Evolutionary conservation across 2,113 vertebrate genomes (phyloP), one percentile per base, ranked within the genome.

Genomic region (Oryzias woworae): DNA sequence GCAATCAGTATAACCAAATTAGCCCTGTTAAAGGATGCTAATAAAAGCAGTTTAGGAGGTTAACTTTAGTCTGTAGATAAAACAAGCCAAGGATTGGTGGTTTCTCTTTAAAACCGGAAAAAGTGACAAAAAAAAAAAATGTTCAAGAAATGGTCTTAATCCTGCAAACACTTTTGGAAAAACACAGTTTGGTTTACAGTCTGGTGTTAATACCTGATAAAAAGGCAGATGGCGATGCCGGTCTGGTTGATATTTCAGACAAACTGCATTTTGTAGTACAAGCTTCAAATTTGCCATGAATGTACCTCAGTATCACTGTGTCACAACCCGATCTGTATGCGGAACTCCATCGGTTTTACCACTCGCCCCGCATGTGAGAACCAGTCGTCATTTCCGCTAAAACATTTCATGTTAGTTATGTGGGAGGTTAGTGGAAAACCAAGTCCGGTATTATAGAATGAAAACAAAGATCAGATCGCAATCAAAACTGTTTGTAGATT

Each of bases 1-100:
- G 58, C 78, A 81, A 80, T 87, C 78, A 74, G 54, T 83, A 60
- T 82, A 78, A 83, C 85, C 87, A 78, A 88, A 85, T 85, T 84
- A 74, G 69, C 56, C 78, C 68, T 75, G 72, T 70, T 66, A 86
- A 83, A 53, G 82, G 82, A 86, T 80, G 78, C 83, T 87, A 84
- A 76, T 63, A 69, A 81, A 83, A 66, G 78, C 62, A 85, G 75
- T 67, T 80, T 59, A 71, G 75, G 83, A 58, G 72, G 68, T 68
- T 77, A 61, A 81, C 76, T 83, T 73, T 59, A 79, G 78, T 63
- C 58, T 36, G 22, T 43, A 77, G 71, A 78, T 79, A 70, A 88
- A 85, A 74, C 51, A 71, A 81, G 56, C 23, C 56, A 36, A 66
- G 66, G 14, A 54, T 48, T 22, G 18, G 49, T 50, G 14, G 46